Conservation (phyloP, 2,113 vertebrate species). For the Balaenoptera acutorostrata region DNA sequence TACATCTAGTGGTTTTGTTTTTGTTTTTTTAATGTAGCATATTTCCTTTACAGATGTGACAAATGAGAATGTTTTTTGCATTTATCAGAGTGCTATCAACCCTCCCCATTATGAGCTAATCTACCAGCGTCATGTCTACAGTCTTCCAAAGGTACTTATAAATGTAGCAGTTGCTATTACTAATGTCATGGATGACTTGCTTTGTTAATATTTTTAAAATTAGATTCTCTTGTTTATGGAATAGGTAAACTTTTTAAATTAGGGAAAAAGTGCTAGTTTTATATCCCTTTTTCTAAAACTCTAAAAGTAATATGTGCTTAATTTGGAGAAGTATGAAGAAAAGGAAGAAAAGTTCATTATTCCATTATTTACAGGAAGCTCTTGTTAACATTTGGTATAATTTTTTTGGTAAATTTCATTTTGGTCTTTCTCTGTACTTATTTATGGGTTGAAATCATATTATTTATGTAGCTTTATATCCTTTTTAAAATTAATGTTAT, state of each 20-base stretch:
- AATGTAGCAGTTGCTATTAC: background rate
- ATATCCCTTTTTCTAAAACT: background rate
- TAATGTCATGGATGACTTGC: background rate
- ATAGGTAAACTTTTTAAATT: conserved; percentile 31
- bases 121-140: conserved; percentile 93
- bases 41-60: conserved; percentile 83
- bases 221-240: conserved; percentile 13
- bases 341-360: background rate
- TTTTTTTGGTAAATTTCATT: background rate
- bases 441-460: background rate
- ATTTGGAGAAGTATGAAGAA: background rate
- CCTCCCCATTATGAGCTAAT: conserved; percentile 96
- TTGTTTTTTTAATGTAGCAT: background rate
- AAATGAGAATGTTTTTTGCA: conserved; percentile 94
- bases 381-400: background rate
- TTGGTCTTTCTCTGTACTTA: conserved; percentile 5
- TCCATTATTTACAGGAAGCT: background rate
- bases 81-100: conserved; percentile 93
- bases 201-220: conserved; percentile 37
- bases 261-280: background rate
- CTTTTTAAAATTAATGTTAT: conserved; percentile 34
- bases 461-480: background rate
- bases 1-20: fast-evolving
- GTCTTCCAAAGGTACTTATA: conserved; percentile 90
- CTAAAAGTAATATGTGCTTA: background rate